Conservation (phyloP, 2,797 vertebrate genomes). For the Muraenolepis orangiensis region DNA sequence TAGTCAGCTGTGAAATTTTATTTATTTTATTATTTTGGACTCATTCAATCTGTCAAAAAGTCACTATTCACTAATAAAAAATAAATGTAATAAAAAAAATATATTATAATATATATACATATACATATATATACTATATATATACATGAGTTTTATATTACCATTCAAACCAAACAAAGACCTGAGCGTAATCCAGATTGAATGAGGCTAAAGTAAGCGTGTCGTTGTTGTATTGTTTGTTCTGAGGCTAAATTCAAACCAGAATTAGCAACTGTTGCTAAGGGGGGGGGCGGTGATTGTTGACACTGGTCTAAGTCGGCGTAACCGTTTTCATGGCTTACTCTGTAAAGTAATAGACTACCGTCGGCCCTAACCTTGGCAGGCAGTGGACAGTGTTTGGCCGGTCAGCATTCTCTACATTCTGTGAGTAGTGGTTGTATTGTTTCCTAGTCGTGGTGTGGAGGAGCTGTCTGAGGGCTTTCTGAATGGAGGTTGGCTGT, state of each 20-base stretch:
- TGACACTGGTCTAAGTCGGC: slow-evolving; percentile 41
- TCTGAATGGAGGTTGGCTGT: slow-evolving; percentile 31
- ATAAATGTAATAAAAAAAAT: background rate
- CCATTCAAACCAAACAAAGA: slow-evolving; percentile 57
- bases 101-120: background rate
- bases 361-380: background rate
- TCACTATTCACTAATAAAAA: background rate
- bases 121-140: background rate
- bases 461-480: slow-evolving; percentile 24
- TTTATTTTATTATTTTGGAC: background rate
- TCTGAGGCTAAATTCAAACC: slow-evolving; percentile 55
- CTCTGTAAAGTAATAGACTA: slow-evolving; percentile 12
- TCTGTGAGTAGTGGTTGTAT: slow-evolving; percentile 20
- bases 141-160: slow-evolving; percentile 57
- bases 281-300: slow-evolving; percentile 60
- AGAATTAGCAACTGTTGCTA: slow-evolving; percentile 63
- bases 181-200: slow-evolving; percentile 64
- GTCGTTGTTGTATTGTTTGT: slow-evolving; percentile 53
- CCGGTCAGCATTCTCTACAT: slow-evolving; percentile 14
- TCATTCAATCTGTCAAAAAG: no score
- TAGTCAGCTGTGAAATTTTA: background rate
- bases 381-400: slow-evolving; percentile 12
- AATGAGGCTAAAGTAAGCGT: slow-evolving; percentile 58
- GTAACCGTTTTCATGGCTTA: slow-evolving; percentile 34
- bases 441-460: slow-evolving; percentile 21